Conservation (phyloP, 2,888 invertebrate genomes). For the Linnaemya tessellans region DNA sequence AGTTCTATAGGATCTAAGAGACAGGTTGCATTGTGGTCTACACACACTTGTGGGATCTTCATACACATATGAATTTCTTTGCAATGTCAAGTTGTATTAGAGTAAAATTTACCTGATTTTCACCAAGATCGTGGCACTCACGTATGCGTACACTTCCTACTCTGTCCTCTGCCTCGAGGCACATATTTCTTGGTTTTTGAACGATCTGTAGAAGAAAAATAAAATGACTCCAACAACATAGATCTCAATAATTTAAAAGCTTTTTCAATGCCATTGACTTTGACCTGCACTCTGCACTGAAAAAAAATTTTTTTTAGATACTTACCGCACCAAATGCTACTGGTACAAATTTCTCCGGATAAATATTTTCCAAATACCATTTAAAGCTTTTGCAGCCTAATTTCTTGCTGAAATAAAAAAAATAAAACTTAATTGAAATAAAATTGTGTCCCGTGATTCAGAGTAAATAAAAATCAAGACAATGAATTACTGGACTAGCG, state of each 20-base stretch:
- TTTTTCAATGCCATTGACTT: no score
- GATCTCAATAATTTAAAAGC: no score
- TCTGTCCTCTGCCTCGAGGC: constrained; percentile 93
- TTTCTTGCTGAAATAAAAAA: neutral
- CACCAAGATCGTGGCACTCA: constrained; percentile 98
- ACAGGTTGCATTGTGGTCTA: no score
- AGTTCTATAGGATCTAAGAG: no score
- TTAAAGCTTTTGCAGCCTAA: constrained; percentile 97
- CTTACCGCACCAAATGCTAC: constrained; percentile 99
- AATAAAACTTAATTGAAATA: neutral
- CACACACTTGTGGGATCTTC: no score
- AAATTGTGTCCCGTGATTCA: constrained; percentile 80
- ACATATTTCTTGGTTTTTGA: constrained; percentile 86
- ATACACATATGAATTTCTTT: no score
- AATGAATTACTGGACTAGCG: neutral
- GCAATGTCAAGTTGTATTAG: no score
- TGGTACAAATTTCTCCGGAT: constrained; percentile 99
- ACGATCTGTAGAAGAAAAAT: constrained; percentile 84
- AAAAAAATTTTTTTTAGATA: no score
- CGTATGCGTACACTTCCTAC: constrained; percentile 95
- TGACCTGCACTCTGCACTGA: no score
- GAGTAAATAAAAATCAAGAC: constrained; percentile 71
- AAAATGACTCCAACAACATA: no score
- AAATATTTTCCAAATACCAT: constrained; percentile 99
- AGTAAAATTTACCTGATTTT: constrained; percentile 86